Evolutionary conservation across 2,888 invertebrate species (phyloP).

Genomic region (Netelia fuscicornis): DNA sequence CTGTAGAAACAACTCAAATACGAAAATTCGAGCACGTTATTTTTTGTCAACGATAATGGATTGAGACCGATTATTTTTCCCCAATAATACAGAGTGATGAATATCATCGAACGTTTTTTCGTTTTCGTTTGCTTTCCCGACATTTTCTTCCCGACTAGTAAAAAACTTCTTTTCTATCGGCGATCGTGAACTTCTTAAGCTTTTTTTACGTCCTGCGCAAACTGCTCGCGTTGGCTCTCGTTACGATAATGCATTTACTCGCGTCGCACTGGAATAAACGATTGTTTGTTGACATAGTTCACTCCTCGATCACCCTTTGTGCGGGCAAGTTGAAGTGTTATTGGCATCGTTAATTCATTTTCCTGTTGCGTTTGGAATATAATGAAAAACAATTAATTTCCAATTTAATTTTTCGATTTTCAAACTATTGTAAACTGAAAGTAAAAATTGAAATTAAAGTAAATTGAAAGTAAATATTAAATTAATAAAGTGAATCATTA

Average conservation of each 20-base stretch:
- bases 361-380: neutral
- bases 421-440: no score
- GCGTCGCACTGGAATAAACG: neutral
- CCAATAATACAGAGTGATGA: conserved; percentile 39
- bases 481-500: neutral
- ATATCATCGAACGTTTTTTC: neutral
- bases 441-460: neutral
- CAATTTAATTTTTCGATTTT: no score
- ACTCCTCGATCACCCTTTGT: no score
- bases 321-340: neutral
- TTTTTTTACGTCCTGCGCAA: neutral
- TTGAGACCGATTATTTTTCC: conserved; percentile 52
- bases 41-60: conserved; percentile 29
- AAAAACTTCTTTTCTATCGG: neutral
- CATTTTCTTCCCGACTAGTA: conserved; percentile 14
- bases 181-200: neutral
- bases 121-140: neutral
- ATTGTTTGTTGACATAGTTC: no score
- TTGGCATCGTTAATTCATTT: neutral
- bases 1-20: conserved; percentile 36
- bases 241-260: neutral
- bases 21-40: conserved; percentile 41
- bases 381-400: no score
- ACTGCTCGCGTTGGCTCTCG: neutral
- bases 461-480: no score